Conservation (phyloP, 2,888 invertebrate genomes). For the Myopa testacea region DNA sequence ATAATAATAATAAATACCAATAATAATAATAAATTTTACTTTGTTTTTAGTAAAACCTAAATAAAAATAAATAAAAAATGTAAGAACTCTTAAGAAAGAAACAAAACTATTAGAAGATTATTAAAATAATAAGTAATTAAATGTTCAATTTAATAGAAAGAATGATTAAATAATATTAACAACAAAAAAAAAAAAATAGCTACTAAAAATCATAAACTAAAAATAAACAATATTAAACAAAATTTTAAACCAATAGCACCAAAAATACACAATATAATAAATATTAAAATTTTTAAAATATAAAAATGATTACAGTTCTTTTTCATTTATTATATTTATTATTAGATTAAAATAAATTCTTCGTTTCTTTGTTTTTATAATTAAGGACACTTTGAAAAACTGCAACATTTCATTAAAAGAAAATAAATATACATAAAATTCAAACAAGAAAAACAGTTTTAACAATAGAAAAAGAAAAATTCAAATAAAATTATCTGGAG, state of each 20-base stretch:
- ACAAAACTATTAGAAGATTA: neutral
- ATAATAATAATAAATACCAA: too few relatives aligned
- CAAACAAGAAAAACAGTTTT: neutral
- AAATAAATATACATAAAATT: slow-evolving; percentile 40
- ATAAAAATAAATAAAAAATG: neutral
- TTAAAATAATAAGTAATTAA: too few relatives aligned
- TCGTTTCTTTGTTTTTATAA: slow-evolving; percentile 39
- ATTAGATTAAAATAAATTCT: slow-evolving; percentile 37
- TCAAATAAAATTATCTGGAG: neutral
- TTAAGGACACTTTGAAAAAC: slow-evolving; percentile 18
- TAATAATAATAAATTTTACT: too few relatives aligned
- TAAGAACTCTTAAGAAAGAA: neutral
- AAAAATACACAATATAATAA: neutral
- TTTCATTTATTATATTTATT: slow-evolving; percentile 39
- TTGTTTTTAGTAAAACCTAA: too few relatives aligned
- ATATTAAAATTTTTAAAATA: neutral
- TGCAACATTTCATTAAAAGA: neutral
- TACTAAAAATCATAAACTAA: neutral
- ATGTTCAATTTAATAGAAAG: neutral
- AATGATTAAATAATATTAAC: neutral
- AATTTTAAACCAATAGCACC: neutral
- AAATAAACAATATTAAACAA: too few relatives aligned
- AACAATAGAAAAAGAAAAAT: slow-evolving; percentile 2
- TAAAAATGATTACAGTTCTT: slow-evolving; percentile 11
- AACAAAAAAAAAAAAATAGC: neutral